These are phyloP conservation scores for Erebia palarica DNA, from an alignment of 2,888 invertebrate species.

Conservation along the genomic window DNA sequence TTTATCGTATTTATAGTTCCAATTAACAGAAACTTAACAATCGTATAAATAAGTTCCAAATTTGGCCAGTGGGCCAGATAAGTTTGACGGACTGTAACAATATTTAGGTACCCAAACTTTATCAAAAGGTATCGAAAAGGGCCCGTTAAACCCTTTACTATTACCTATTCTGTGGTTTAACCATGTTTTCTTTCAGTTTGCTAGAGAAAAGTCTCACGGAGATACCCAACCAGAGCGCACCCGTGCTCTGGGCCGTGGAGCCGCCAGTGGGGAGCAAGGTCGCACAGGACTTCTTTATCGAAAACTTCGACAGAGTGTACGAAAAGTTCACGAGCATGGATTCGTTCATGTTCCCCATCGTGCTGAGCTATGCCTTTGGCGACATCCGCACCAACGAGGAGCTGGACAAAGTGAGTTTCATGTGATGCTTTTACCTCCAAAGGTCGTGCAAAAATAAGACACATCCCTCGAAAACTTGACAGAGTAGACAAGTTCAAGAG, in stretches of 20 bases:
- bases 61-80: too few species aligned
- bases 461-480: too few species aligned
- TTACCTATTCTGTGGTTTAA: too few species aligned
- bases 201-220: conserved; percentile 65
- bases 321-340: conserved; percentile 63
- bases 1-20: too few species aligned
- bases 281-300: conserved; percentile 88
- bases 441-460: too few species aligned
- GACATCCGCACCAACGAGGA: conserved; percentile 60
- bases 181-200: conserved; percentile 50
- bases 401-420: conserved; percentile 55
- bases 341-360: conserved; percentile 65
- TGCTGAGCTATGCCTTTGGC: conserved; percentile 67
- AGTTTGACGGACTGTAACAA: too few species aligned
- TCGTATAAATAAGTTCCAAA: too few species aligned
- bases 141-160: too few species aligned
- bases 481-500: too few species aligned
- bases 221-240: conserved; percentile 71
- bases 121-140: too few species aligned
- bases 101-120: too few species aligned
- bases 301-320: conserved; percentile 85
- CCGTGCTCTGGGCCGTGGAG: conserved; percentile 66
- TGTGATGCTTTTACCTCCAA: not conserved
- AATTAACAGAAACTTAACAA: too few species aligned
- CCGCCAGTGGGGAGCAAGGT: conserved; percentile 80